phyloP scores from a whole-genome alignment of 1,140 invertebrate genomes.

The Bombus huntii region DNA sequence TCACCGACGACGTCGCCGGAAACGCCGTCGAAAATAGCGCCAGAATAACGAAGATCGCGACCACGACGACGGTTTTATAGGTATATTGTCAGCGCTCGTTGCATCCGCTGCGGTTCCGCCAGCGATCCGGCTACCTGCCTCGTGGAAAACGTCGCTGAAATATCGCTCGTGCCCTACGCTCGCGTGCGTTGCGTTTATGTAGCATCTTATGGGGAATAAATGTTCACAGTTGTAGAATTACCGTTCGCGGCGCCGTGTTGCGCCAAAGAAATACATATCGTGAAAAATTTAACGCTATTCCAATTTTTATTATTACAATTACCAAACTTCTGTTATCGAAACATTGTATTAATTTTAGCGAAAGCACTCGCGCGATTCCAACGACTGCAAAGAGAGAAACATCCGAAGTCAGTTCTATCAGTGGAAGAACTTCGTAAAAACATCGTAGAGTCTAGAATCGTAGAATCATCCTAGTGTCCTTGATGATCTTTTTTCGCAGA shows the following conservation, averaged over 20 bases:
- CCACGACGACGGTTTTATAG: conserved; percentile 52
- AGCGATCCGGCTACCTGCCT: background rate
- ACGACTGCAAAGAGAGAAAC: no score
- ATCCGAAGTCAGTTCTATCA: no score
- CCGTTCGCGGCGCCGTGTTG: background rate
- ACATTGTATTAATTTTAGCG: no score
- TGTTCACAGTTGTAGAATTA: background rate
- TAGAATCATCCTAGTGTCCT: no score
- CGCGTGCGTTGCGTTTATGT: no score
- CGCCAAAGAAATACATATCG: no score
- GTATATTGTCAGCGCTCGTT: conserved; percentile 60
- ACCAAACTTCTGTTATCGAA: no score
- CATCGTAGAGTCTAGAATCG: background rate
- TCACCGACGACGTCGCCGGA: conserved; percentile 42
- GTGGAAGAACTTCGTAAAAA: background rate
- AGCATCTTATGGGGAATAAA: background rate
- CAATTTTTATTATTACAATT: no score
- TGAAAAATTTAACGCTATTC: no score
- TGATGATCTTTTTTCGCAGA: background rate
- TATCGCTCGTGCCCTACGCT: background rate
- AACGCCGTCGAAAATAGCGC: conserved; percentile 60
- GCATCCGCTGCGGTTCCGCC: conserved; percentile 34
- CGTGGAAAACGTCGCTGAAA: background rate
- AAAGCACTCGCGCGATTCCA: no score
- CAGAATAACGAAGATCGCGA: conserved; percentile 64